phyloP scores from a whole-genome alignment of 2,888 invertebrate species.

The Xestia xanthographa region DNA sequence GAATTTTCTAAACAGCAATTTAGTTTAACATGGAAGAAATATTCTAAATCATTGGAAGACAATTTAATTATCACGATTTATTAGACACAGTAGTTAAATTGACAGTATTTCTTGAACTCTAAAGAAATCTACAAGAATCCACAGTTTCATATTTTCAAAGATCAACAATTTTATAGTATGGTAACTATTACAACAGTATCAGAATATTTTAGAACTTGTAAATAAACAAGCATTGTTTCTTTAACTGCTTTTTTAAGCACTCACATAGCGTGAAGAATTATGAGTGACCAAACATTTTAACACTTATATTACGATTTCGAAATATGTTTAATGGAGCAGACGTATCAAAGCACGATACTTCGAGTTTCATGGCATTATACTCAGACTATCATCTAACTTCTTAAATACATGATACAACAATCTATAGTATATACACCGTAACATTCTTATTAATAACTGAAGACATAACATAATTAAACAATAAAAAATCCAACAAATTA shows the following conservation, averaged over 20 bases:
- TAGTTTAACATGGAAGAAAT: slow-evolving; percentile 23
- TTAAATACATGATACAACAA: slow-evolving; percentile 49
- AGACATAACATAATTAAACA: slow-evolving; percentile 28
- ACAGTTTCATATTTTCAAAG: slow-evolving; percentile 27
- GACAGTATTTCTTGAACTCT: slow-evolving; percentile 42
- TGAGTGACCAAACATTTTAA: slow-evolving; percentile 25
- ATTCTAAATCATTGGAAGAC: slow-evolving; percentile 59
- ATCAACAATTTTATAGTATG: background rate
- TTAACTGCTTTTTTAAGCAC: background rate
- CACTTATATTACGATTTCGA: slow-evolving; percentile 21
- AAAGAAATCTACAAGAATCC: slow-evolving; percentile 7
- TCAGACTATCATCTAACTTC: slow-evolving; percentile 47
- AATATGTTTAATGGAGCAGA: slow-evolving; percentile 16
- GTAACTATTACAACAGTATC: background rate
- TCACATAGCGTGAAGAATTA: slow-evolving; percentile 9
- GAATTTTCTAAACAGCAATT: slow-evolving; percentile 15
- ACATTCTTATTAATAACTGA: slow-evolving; percentile 43
- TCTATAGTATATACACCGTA: slow-evolving; percentile 61
- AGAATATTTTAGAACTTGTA: slow-evolving; percentile 6
- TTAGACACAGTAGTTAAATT: slow-evolving; percentile 42
- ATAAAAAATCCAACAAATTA: slow-evolving; percentile 43
- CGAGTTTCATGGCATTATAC: slow-evolving; percentile 55
- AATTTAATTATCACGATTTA: slow-evolving; percentile 55
- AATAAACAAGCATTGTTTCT: background rate
- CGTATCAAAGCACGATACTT: slow-evolving; percentile 26